Evolutionary conservation across 2,113 vertebrate genomes (phyloP).

Genomic region (Gorsachius goisagi): DNA sequence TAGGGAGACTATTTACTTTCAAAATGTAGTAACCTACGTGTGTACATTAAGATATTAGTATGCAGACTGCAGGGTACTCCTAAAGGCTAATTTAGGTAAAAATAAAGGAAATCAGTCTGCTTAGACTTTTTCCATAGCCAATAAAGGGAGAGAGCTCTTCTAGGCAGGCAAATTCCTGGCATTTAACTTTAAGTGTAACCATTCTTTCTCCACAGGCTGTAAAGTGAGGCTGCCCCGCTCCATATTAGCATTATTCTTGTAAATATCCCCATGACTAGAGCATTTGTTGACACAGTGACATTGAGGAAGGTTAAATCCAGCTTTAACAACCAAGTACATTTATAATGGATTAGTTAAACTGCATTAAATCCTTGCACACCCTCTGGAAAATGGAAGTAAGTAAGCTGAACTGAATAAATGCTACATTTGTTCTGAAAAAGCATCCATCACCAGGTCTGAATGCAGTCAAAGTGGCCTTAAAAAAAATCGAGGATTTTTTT

Average conservation of each 20-base stretch:
- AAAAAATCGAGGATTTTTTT: rapidly evolving
- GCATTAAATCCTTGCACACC: background rate
- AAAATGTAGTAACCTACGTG: background rate
- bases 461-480: background rate
- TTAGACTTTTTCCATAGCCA: background rate
- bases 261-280: background rate
- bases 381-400: slow-evolving; percentile 24
- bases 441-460: background rate
- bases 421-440: background rate
- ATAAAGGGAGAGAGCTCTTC: background rate
- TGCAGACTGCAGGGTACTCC: background rate
- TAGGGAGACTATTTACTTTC: slow-evolving; percentile 20
- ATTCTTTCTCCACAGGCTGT: background rate
- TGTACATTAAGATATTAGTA: background rate
- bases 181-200: background rate
- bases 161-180: background rate
- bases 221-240: background rate
- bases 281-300: background rate
- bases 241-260: background rate
- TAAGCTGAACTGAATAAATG: slow-evolving; percentile 22
- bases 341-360: slow-evolving; percentile 35
- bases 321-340: slow-evolving; percentile 2
- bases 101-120: slow-evolving; percentile 2
- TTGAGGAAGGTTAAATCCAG: slow-evolving; percentile 32
- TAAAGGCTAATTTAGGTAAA: slow-evolving; percentile 35